These are phyloP conservation scores for human (Homo sapiens) DNA, from an alignment of 2,113 vertebrate species.

Conservation along the genomic window DNA sequence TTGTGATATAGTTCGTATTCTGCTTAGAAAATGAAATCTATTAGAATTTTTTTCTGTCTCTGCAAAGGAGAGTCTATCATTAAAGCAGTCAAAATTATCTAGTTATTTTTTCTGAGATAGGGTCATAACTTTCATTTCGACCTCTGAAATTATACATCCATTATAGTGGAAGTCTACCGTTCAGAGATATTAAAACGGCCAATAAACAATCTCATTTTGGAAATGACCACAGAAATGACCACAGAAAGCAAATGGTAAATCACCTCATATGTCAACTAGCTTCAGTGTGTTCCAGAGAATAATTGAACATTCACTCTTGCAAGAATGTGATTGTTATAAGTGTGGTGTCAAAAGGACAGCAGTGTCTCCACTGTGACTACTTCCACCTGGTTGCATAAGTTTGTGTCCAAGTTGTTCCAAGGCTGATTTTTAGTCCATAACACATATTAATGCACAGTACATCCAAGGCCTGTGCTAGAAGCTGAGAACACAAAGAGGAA, in stretches of 20 bases:
- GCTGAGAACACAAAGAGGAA: neutral
- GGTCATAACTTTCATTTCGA: neutral
- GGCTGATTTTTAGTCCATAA: neutral
- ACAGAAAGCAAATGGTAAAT: neutral
- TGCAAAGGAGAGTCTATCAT: neutral
- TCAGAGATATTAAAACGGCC: neutral
- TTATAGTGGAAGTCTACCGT: neutral
- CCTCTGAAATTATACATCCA: neutral
- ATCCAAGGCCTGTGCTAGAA: neutral
- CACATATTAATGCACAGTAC: neutral
- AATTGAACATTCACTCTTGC: neutral
- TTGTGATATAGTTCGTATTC: neutral
- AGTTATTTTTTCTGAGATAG: slow-evolving; percentile 34
- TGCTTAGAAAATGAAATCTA: slow-evolving; percentile 13
- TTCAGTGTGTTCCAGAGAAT: neutral
- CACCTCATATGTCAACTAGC: neutral
- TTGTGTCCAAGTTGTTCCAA: neutral
- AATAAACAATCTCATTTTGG: neutral
- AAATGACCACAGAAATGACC: slow-evolving; percentile 10
- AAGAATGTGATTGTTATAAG: neutral
- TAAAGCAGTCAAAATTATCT: neutral
- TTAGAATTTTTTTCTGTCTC: neutral
- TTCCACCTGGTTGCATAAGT: neutral
- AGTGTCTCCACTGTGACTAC: neutral
- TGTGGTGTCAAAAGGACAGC: neutral